Percentiles rank a stretch among this genome's conserved stretches.
Conservation (phyloP, 2,888 invertebrate species). For the Idaea aversata region DNA sequence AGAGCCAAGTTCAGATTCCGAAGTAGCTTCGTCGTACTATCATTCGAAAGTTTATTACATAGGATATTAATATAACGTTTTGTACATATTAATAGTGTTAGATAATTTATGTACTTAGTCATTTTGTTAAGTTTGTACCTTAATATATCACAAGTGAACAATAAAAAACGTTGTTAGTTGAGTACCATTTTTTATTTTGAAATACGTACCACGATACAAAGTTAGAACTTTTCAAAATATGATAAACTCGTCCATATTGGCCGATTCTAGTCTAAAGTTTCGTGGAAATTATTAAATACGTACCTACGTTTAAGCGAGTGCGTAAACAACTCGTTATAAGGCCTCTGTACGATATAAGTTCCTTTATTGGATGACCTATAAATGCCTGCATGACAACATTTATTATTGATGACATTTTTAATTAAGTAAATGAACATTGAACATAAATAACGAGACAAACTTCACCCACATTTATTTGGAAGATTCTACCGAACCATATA, state of each 20-base stretch:
- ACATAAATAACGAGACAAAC: background rate
- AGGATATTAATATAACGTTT: conserved; percentile 15
- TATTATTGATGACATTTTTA: background rate
- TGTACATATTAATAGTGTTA: background rate
- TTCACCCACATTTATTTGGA: background rate
- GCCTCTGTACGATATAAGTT: background rate
- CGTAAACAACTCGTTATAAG: too few species aligned
- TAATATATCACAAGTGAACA: background rate
- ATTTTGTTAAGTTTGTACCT: conserved; percentile 4
- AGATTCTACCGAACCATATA: background rate
- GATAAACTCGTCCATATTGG: too few species aligned
- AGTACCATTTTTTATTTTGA: background rate
- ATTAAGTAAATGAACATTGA: background rate
- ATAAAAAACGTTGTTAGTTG: background rate
- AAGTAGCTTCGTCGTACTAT: conserved; percentile 68
- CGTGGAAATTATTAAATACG: too few species aligned
- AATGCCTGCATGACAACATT: too few species aligned
- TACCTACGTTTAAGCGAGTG: too few species aligned
- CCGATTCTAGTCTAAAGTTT: too few species aligned
- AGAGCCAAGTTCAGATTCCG: conserved; percentile 51
- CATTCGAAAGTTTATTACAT: conserved; percentile 63
- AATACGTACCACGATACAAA: too few species aligned
- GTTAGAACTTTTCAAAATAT: too few species aligned
- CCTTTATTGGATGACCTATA: background rate
- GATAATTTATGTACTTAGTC: conserved; percentile 6